Conservation (phyloP, 2,797 vertebrate genomes). For the Cossypha heuglini region DNA sequence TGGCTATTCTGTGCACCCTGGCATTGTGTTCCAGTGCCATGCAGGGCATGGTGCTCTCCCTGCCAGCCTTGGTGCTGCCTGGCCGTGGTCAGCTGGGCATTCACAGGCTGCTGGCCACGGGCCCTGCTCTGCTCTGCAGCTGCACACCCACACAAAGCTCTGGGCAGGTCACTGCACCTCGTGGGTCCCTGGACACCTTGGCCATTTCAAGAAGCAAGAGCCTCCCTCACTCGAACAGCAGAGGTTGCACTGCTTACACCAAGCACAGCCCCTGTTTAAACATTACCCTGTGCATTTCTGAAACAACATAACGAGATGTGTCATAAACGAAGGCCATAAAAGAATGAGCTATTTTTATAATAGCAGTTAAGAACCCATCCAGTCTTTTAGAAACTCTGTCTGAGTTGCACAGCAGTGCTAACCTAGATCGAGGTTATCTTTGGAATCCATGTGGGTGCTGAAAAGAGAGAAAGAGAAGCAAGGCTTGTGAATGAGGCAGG, state of each 20-base stretch:
- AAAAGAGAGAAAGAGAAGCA: not conserved
- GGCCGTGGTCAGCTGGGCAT: not conserved
- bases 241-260: not conserved
- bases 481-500: not conserved
- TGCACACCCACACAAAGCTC: not conserved
- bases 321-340: not conserved
- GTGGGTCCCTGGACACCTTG: rapidly evolving
- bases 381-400: not conserved
- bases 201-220: not conserved
- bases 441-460: not conserved
- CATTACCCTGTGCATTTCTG: not conserved
- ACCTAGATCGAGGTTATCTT: not conserved
- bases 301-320: not conserved
- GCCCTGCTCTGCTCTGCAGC: not conserved
- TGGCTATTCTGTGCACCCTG: not conserved
- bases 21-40: not conserved
- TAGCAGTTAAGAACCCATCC: not conserved
- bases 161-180: not conserved
- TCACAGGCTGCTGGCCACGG: not conserved
- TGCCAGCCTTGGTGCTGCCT: not conserved
- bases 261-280: not conserved
- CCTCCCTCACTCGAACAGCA: not conserved
- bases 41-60: not conserved
- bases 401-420: rapidly evolving
- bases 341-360: not conserved